phyloP scores from a whole-genome alignment of 2,113 vertebrate species.

The Pomatostomus ruficeps region DNA sequence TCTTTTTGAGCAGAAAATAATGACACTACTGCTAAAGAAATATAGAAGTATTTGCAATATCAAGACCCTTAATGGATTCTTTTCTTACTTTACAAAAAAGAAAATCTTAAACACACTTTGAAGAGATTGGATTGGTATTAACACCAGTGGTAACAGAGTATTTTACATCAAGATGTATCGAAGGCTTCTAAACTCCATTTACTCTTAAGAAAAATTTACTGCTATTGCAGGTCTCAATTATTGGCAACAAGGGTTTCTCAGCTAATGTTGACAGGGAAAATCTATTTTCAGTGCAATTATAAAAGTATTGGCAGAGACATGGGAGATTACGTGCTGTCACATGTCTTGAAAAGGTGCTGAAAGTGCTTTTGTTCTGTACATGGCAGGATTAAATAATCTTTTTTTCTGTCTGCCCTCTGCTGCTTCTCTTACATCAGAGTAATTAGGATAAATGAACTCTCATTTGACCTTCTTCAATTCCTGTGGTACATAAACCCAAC shows the following conservation, averaged over 20 bases:
- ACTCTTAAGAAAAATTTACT: neutral
- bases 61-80: neutral
- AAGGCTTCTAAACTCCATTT: conserved; percentile 2
- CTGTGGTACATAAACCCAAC: neutral
- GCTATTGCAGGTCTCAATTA: neutral
- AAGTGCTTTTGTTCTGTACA: neutral
- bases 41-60: neutral
- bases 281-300: neutral
- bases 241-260: conserved; percentile 1
- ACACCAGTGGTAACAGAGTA: neutral
- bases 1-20: neutral
- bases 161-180: neutral
- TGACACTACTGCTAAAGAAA: neutral
- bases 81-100: neutral
- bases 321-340: neutral
- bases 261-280: neutral
- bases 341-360: neutral
- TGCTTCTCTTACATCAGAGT: neutral
- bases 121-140: neutral
- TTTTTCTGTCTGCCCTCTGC: neutral
- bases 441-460: conserved; percentile 19
- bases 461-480: neutral
- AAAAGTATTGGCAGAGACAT: neutral
- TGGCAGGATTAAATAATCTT: neutral
- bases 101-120: neutral